A percentile compares a stretch with the other conserved stretches of the same genome.
These are phyloP conservation scores for Centroberyx gerrardi DNA, from an alignment of 2,797 vertebrate genomes.

Conservation along the genomic window DNA sequence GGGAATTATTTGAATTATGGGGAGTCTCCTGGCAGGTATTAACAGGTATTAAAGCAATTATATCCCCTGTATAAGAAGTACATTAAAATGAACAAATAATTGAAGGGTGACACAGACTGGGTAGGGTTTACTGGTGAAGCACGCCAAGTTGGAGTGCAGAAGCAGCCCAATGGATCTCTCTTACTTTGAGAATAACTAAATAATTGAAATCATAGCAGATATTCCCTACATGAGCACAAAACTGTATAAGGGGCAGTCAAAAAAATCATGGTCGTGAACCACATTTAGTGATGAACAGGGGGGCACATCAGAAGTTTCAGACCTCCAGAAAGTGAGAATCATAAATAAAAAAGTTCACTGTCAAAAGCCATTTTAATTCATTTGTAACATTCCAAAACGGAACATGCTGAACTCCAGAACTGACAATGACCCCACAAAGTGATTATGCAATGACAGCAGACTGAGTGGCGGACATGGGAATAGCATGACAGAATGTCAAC, in stretches of 20 bases:
- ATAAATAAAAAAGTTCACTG: neutral
- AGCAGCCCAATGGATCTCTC: slow-evolving; percentile 29
- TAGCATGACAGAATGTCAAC: neutral
- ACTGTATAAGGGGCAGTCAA: neutral
- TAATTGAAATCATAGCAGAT: slow-evolving; percentile 52
- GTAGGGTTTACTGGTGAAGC: slow-evolving; percentile 23
- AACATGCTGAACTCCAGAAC: neutral
- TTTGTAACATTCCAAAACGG: neutral
- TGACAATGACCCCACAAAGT: neutral
- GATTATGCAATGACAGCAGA: neutral
- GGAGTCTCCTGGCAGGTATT: neutral
- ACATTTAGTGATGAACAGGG: neutral
- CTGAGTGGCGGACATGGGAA: neutral
- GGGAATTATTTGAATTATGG: slow-evolving; percentile 27
- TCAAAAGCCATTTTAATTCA: neutral
- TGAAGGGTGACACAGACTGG: neutral
- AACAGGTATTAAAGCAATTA: neutral
- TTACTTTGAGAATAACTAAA: slow-evolving; percentile 27
- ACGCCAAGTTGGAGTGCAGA: slow-evolving; percentile 3
- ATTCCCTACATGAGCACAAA: slow-evolving; percentile 33
- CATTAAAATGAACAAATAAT: neutral
- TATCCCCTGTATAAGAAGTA: slow-evolving; percentile 13
- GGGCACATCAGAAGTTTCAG: neutral
- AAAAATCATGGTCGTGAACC: neutral
- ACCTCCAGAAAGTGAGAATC: neutral